Base-by-base conservation (phyloP, 2,113 vertebrate species). In the Hypanus sabinus region DNA sequence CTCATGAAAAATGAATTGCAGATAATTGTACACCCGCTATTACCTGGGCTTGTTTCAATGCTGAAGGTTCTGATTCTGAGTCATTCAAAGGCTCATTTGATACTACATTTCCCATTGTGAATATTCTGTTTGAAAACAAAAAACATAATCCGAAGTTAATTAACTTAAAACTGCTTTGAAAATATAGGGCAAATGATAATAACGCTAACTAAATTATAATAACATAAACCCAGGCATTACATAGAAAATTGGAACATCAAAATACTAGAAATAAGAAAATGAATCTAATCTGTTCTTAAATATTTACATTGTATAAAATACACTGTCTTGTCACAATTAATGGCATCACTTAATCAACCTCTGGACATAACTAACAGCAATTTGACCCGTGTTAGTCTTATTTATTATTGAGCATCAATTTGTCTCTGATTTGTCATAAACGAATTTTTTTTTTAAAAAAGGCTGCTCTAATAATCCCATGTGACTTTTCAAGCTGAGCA, bases 81-180 rank as follows among this genome's bases (percentile, higher is more conserved):
- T 93, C 68, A 71, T 55, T 46, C 24, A 73, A 62, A 90, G 60
- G 5, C 33, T 90, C 70, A 7, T 93, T 68, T 55, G 91, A 55
- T 75, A 5, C 38, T 38, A 3, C 38, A 93, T 16, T 93, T 24
- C 91, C 91, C 91, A 93, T 93, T 38, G 36, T 93, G 70, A 93
- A 5, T 90, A 90, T 30, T 30, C 91, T 93, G 91, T 46, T 73
- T 55, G 71, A 73, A 55, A 38, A 11, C 70, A 93, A 27, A n/a
- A 75, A 93, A 38, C 68, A 73, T 36, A 93, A 55, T 73, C 46
- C 9, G 71, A 73, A 71, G 8, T 93, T 22, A 12, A 93, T 93
- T 73, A 27, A 30, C 73, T 46, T 93, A 36, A 71, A 46, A 22
- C 33, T 30, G 36, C 10, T 55, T 8, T 93, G 91, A 22, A 75